Conservation (phyloP, 2,888 invertebrate species). For the Rugalucina vietnamica region DNA sequence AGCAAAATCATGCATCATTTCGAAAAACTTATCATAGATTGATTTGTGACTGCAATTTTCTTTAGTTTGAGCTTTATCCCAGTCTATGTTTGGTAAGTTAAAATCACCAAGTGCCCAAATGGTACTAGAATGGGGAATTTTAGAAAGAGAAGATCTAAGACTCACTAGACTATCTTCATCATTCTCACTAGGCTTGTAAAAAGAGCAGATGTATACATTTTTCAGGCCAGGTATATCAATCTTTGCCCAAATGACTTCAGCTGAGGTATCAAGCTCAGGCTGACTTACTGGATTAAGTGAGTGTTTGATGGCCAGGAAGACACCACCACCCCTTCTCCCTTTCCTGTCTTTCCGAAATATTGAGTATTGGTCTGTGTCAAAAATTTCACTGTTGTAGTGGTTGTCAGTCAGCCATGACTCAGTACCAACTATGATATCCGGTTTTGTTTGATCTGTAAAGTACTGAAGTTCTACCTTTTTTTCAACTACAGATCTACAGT, state of each 20-base stretch:
- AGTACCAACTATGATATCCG: background rate
- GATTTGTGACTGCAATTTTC: background rate
- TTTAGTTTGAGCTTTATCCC: background rate
- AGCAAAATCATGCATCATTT: background rate
- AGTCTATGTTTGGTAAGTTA: background rate
- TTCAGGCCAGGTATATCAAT: background rate
- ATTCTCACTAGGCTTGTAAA: background rate
- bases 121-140: background rate
- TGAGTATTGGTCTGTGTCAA: background rate
- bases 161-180: background rate
- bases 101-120: background rate
- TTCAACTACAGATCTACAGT: background rate
- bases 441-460: background rate
- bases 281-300: background rate
- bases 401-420: background rate
- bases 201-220: background rate
- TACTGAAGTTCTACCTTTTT: background rate
- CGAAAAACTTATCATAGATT: background rate
- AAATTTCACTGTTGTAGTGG: background rate
- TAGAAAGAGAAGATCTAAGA: background rate
- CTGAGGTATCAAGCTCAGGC: background rate
- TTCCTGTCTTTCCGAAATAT: background rate
- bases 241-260: background rate
- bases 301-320: background rate
- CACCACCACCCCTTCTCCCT: background rate